Evolutionary conservation across 1,140 invertebrate species (phyloP), one percentile per base, ranked within the genome.

Genomic region (Goniozus legneri): DNA sequence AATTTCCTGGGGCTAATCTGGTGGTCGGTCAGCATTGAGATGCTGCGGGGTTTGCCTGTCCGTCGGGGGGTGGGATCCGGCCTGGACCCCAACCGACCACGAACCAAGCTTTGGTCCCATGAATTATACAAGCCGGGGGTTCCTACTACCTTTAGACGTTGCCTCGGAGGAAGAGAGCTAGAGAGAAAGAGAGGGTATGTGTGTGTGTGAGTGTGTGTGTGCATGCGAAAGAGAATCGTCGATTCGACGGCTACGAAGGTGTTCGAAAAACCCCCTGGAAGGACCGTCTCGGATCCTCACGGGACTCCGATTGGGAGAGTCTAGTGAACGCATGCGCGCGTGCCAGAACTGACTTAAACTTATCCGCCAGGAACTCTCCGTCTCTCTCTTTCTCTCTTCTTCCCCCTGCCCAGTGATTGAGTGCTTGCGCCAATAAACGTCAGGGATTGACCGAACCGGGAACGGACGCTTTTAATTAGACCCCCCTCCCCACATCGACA

Each of bases 1-100:
- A 76, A 76, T 76, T 76, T 76, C 69, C 72, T 68, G 63, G 58
- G 64, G 67, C 73, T 76, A 75, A 76, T 75, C 73, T 71, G 60
- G 57, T 56, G 69, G 71, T 71, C 69, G 65, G 71, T 75, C 70
- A 71, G 72, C 70, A 76, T 73, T 73, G 73, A 68, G 69, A 73
- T 74, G 71, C 70, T 60, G 62, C 53, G 32, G 56, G 63, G 63
- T 63, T 60, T 65, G 60, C 44, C 46, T 48, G 43, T 32, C 42
- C 42, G 38, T 22, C 30, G 40, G 46, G 40, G 45, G 46, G 37
- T 39, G 43, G 33, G 31, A 20, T 22, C 12, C 22, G 44, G 15
- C 21, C 10, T 30, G 31, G 20, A 44, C 39, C 58, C 51, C 53
- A 54, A 64, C 47, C 57, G 62, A 68, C 60, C 64, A 67, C 56